A percentile compares a stretch with the other conserved stretches of the same genome.
Conservation (phyloP, 2,113 vertebrate genomes). For the Cygnus atratus region DNA sequence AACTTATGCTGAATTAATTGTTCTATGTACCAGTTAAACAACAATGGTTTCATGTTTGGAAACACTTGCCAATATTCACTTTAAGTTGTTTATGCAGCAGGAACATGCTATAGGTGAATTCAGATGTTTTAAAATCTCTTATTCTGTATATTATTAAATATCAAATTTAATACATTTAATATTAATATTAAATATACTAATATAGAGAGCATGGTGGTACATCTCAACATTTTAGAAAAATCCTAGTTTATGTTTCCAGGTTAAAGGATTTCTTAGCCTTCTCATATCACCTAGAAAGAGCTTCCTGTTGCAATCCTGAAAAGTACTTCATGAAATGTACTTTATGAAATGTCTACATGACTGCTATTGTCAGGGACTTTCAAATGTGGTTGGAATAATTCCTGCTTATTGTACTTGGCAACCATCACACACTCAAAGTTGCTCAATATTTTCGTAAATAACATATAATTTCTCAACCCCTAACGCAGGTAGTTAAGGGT, state of each 20-base stretch:
- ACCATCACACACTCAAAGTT: not conserved
- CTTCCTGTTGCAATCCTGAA: not conserved
- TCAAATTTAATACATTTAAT: not conserved
- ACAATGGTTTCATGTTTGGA: not conserved
- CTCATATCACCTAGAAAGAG: not conserved
- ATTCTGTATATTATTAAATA: not conserved
- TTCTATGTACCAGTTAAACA: not conserved
- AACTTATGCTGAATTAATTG: not conserved
- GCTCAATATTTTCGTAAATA: not conserved
- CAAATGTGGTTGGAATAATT: not conserved
- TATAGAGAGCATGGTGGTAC: not conserved
- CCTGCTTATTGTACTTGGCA: not conserved
- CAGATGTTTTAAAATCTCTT: not conserved
- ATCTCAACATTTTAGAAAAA: not conserved
- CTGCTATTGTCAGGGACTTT: not conserved
- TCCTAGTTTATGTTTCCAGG: not conserved
- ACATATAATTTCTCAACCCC: not conserved
- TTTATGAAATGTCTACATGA: not conserved
- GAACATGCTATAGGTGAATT: not conserved
- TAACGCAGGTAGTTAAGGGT: not conserved
- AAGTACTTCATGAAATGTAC: not conserved
- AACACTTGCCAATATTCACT: fast-evolving
- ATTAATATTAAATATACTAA: not conserved
- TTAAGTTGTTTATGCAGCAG: not conserved
- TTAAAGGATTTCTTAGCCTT: not conserved